A percentile compares a stretch with the other conserved stretches of the same genome.
These are phyloP conservation scores for Helleia helle DNA, from an alignment of 2,888 invertebrate species.

Conservation along the genomic window DNA sequence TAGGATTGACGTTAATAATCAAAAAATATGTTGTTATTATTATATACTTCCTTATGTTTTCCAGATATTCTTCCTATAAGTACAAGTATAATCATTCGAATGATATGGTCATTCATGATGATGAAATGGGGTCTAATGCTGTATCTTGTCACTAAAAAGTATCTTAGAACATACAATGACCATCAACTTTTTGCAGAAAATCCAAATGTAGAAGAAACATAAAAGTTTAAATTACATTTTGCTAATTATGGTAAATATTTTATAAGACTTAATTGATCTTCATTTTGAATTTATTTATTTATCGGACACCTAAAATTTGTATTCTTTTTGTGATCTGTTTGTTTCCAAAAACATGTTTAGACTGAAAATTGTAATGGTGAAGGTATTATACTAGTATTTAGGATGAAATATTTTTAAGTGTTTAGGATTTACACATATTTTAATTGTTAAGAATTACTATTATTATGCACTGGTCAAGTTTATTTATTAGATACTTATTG, in stretches of 20 bases:
- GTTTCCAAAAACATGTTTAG: background rate
- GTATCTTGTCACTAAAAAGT: conserved; percentile 54
- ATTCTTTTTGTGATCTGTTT: background rate
- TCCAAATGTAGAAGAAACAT: conserved; percentile 59
- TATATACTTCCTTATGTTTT: conserved; percentile 23
- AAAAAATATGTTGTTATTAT: too few species aligned
- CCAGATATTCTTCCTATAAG: conserved; percentile 59
- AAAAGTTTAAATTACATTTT: conserved; percentile 24
- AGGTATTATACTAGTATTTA: conserved; percentile 8
- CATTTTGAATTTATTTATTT: background rate
- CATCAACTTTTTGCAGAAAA: conserved; percentile 61
- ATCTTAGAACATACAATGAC: conserved; percentile 57
- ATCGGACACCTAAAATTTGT: background rate
- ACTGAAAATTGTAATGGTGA: conserved; percentile 11
- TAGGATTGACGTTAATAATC: too few species aligned
- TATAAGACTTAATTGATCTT: background rate
- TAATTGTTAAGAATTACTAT: too few species aligned
- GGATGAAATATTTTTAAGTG: background rate
- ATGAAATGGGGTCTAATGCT: conserved; percentile 67
- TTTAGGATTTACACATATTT: too few species aligned
- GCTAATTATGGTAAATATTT: conserved; percentile 1
- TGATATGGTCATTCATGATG: conserved; percentile 72
- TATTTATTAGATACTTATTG: too few species aligned
- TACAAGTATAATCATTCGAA: conserved; percentile 56
- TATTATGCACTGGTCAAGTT: too few species aligned